Conservation (phyloP, 2,888 invertebrate species). For the Yponomeuta evonymella region DNA sequence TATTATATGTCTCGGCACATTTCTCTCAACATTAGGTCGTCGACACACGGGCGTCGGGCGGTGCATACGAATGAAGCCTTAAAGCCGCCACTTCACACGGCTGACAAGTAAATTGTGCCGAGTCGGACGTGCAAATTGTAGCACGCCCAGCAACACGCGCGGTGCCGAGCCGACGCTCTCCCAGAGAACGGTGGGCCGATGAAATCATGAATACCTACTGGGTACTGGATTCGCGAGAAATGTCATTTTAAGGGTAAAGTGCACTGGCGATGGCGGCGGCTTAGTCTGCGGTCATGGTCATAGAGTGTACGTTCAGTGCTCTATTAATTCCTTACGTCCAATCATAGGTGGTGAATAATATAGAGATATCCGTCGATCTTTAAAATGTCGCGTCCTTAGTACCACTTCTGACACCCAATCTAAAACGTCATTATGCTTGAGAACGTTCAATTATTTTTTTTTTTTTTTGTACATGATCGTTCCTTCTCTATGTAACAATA, state of each 20-base stretch:
- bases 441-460: too few species aligned
- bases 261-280: too few species aligned
- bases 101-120: constrained; percentile 65
- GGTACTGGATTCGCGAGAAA: background rate
- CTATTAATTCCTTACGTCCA: too few species aligned
- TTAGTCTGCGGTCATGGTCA: too few species aligned
- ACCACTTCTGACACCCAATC: too few species aligned
- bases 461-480: too few species aligned
- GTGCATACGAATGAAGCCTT: background rate
- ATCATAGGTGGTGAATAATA: too few species aligned
- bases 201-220: background rate
- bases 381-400: too few species aligned
- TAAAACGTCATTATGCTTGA: too few species aligned
- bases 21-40: constrained; percentile 6
- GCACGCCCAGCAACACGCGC: constrained; percentile 18
- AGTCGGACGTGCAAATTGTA: constrained; percentile 65
- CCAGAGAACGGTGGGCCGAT: background rate
- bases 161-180: background rate
- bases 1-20: background rate
- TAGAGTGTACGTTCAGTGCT: too few species aligned
- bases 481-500: too few species aligned
- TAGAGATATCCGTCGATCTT: too few species aligned
- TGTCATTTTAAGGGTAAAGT: background rate
- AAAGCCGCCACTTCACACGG: constrained; percentile 10
- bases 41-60: constrained; percentile 8